Evolutionary conservation across 2,888 invertebrate species (phyloP).

Genomic region (Diaperis boleti): DNA sequence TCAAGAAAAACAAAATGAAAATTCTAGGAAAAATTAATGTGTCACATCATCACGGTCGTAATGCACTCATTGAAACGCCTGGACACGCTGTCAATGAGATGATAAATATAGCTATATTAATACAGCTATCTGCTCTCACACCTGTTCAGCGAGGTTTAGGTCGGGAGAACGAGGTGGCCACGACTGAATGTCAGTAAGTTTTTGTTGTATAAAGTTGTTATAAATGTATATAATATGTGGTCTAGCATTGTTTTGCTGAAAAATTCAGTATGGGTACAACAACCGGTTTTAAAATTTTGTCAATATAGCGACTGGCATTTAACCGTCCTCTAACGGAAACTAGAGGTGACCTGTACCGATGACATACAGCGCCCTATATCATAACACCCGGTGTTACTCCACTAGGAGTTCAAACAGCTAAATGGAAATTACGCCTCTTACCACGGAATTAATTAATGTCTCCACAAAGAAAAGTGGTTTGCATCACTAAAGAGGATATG

Average conservation of each 20-base stretch:
- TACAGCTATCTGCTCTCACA: too few species aligned
- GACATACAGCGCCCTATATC: neutral
- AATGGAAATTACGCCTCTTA: neutral
- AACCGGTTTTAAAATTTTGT: neutral
- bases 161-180: too few species aligned
- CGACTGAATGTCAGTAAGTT: too few species aligned
- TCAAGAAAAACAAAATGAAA: too few species aligned
- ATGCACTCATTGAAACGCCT: too few species aligned
- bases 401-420: neutral
- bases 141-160: too few species aligned
- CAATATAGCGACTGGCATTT: neutral
- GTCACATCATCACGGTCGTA: too few species aligned
- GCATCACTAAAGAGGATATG: conserved; percentile 6
- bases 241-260: conserved; percentile 2
- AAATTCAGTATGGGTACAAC: neutral
- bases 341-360: neutral
- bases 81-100: too few species aligned
- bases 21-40: too few species aligned
- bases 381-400: conserved; percentile 1
- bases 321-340: neutral
- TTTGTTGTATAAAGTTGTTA: too few species aligned
- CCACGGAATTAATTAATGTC: neutral
- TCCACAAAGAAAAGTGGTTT: conserved; percentile 6
- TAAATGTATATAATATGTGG: neutral
- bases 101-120: too few species aligned